Conservation (phyloP, 2,113 vertebrate species). For the Ochotona princeps region DNA sequence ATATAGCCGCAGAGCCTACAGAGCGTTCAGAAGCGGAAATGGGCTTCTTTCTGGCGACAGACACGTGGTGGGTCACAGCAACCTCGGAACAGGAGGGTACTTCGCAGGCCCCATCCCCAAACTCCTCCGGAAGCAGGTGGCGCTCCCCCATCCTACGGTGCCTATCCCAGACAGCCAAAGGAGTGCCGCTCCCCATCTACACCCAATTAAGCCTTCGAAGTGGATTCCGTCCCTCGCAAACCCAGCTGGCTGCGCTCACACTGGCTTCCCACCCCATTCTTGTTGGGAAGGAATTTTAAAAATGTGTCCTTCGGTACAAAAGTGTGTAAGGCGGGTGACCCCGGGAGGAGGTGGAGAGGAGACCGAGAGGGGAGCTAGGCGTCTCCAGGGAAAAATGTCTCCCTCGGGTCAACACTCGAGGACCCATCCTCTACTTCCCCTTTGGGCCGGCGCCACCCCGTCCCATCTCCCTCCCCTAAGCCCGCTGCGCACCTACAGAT, state of each 20-base stretch:
- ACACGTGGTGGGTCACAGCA: not conserved
- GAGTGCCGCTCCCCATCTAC: conserved; percentile 1
- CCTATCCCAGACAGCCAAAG: not conserved
- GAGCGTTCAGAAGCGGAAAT: conserved; percentile 19
- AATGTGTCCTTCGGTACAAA: conserved; percentile 32
- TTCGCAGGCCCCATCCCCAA: not conserved
- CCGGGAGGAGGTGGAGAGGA: not conserved
- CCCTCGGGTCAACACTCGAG: not conserved
- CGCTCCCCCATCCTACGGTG: too few relatives aligned
- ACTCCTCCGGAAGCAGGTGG: not conserved
- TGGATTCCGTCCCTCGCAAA: not conserved
- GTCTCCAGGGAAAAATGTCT: not conserved
- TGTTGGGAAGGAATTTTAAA: conserved; percentile 30
- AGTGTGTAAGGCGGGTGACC: not conserved
- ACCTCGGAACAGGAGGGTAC: not conserved
- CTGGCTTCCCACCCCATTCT: not conserved
- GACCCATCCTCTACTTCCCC: not conserved
- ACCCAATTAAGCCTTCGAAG: conserved; percentile 33
- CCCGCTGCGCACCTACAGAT: conserved; percentile 30
- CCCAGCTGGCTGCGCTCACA: not conserved
- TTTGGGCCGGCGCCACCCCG: not conserved
- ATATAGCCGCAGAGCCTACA: not conserved
- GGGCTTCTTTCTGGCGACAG: not conserved
- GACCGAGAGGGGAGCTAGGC: not conserved
- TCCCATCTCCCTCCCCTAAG: not conserved